phyloP scores from a whole-genome alignment of 2,797 vertebrate species.

The Phataginus tetradactyla region DNA sequence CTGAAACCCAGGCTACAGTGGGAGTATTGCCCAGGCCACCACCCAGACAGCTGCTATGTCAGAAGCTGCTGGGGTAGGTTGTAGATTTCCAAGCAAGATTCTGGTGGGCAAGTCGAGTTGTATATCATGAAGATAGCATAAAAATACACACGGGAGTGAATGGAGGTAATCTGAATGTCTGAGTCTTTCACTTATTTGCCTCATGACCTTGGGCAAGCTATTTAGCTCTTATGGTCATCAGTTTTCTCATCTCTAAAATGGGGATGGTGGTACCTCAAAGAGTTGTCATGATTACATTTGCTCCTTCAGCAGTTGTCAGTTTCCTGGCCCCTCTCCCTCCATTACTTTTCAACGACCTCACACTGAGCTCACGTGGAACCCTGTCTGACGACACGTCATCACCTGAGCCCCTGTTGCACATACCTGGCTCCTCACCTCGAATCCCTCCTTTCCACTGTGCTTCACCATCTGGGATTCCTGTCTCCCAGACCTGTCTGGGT shows the following conservation, averaged over 20 bases:
- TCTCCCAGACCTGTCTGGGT: background rate
- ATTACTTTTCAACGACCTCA: background rate
- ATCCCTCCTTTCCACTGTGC: background rate
- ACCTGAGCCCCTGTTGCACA: fast-evolving
- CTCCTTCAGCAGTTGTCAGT: background rate
- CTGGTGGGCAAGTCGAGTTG: background rate
- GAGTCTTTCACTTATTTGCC: background rate
- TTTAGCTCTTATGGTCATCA: background rate
- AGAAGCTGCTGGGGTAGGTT: background rate
- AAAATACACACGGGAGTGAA: background rate
- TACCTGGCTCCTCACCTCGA: background rate
- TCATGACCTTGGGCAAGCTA: background rate
- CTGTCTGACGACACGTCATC: background rate
- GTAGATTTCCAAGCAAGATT: background rate
- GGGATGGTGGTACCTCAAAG: background rate
- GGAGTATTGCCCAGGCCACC: background rate
- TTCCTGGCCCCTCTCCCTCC: background rate
- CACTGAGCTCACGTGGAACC: background rate
- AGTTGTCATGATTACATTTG: background rate
- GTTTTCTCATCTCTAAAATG: background rate
- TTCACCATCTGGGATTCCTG: background rate
- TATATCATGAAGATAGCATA: background rate
- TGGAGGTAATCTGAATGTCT: background rate
- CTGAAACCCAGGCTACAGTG: background rate
- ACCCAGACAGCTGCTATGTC: background rate